phyloP scores from a whole-genome alignment of 2,113 vertebrate species.

The Heterotilapia buettikoferi region DNA sequence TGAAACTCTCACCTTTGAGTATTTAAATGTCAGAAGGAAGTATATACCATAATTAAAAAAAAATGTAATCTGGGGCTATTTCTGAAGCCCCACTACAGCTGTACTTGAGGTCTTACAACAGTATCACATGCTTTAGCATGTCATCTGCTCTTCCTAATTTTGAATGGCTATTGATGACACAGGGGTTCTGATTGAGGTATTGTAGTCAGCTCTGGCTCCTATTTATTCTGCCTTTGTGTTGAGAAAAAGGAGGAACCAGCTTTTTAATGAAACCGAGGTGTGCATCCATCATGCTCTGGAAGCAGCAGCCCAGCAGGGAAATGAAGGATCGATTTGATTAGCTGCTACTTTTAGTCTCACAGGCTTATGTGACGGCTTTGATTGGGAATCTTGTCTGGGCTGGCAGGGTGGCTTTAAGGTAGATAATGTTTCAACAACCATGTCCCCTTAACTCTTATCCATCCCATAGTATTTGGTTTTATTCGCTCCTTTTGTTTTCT shows the following conservation, averaged over 20 bases:
- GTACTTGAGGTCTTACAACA: background rate
- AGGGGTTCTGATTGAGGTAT: background rate
- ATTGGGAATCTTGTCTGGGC: background rate
- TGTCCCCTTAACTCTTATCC: background rate
- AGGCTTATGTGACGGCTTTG: background rate
- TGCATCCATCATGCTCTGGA: conserved; percentile 7
- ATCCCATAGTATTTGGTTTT: background rate
- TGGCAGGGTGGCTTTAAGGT: background rate
- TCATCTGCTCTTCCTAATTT: background rate
- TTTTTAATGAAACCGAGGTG: conserved; percentile 22
- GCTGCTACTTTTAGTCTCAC: conserved; percentile 1
- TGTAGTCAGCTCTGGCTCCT: background rate
- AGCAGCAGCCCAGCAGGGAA: background rate
- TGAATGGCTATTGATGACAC: background rate
- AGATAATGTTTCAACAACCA: background rate
- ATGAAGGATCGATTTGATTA: conserved; percentile 25
- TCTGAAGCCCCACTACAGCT: background rate
- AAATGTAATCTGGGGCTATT: background rate
- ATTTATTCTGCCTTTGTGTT: background rate
- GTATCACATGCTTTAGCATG: background rate
- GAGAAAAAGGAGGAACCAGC: background rate
- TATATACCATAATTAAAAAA: conserved; percentile 6
- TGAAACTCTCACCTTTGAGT: background rate
- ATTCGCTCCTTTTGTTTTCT: background rate
- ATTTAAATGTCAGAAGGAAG: conserved; percentile 10